Conservation (phyloP, 2,888 invertebrate genomes). For the Hecatera dysodea region DNA sequence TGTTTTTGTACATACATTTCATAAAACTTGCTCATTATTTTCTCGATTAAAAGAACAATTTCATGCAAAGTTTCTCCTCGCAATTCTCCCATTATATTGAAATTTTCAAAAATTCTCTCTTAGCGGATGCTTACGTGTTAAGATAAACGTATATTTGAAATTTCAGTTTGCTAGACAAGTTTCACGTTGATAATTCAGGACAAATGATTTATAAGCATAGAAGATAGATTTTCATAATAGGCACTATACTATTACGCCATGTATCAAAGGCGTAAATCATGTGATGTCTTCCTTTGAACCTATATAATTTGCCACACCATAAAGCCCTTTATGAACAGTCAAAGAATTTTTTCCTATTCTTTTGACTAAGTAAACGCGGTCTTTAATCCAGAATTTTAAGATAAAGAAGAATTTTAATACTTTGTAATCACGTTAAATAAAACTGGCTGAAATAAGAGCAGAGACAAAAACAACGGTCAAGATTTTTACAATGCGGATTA, state of each 20-base stretch:
- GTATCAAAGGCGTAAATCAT: slow-evolving; percentile 1
- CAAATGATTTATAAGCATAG: too few relatives aligned
- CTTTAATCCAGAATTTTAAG: slow-evolving; percentile 34
- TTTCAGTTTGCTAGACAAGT: too few relatives aligned
- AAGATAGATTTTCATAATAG: background rate
- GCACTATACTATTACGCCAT: too few relatives aligned
- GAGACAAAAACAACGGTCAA: slow-evolving; percentile 17
- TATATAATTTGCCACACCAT: slow-evolving; percentile 17
- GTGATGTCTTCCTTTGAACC: slow-evolving; percentile 9
- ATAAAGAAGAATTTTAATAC: slow-evolving; percentile 46
- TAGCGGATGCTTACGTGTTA: too few relatives aligned
- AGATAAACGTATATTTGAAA: too few relatives aligned
- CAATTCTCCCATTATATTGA: too few relatives aligned
- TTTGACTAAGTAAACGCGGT: slow-evolving; percentile 26
- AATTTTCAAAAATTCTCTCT: too few relatives aligned
- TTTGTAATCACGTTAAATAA: slow-evolving; percentile 35
- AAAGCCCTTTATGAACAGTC: slow-evolving; percentile 20
- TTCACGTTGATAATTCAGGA: too few relatives aligned
- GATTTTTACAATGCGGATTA: slow-evolving; percentile 6
- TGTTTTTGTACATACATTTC: background rate
- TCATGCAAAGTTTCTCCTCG: background rate
- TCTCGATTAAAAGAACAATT: too few relatives aligned
- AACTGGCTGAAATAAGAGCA: slow-evolving; percentile 40
- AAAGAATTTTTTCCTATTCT: slow-evolving; percentile 30
- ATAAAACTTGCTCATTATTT: too few relatives aligned